These are phyloP conservation scores for Lasioglossum lativentre DNA, from an alignment of 2,888 invertebrate species.

Conservation along the genomic window DNA sequence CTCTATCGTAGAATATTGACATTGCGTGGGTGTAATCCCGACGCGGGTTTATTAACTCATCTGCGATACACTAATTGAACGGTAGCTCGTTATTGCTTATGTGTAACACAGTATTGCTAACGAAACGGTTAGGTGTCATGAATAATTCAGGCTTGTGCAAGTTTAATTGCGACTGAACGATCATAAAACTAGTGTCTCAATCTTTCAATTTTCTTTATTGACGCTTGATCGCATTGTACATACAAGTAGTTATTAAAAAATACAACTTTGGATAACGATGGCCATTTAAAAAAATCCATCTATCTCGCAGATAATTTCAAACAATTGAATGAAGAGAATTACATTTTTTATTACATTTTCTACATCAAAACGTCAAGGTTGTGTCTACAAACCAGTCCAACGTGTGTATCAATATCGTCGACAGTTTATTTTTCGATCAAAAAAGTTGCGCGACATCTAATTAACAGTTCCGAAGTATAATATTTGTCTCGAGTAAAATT, in stretches of 20 bases:
- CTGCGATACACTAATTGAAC: background rate
- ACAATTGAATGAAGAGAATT: background rate
- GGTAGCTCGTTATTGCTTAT: background rate
- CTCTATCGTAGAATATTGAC: no score
- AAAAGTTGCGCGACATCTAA: background rate
- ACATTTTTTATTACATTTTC: background rate
- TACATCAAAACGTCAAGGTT: background rate
- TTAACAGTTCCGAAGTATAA: background rate
- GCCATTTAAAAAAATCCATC: background rate
- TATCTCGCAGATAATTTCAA: background rate
- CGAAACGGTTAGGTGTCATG: background rate
- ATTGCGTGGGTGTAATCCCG: background rate
- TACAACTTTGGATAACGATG: no score
- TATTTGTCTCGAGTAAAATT: background rate
- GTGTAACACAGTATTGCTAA: background rate
- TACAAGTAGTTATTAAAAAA: background rate
- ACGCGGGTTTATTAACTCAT: background rate
- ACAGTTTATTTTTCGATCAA: background rate
- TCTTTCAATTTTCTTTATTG: background rate
- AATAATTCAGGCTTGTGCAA: background rate
- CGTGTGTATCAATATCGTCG: background rate
- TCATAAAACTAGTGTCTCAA: background rate
- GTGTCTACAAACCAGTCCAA: background rate
- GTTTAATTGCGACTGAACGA: background rate
- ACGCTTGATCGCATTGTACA: background rate